Conservation (phyloP, 2,797 vertebrate species). For the Garrulus glandarius region DNA sequence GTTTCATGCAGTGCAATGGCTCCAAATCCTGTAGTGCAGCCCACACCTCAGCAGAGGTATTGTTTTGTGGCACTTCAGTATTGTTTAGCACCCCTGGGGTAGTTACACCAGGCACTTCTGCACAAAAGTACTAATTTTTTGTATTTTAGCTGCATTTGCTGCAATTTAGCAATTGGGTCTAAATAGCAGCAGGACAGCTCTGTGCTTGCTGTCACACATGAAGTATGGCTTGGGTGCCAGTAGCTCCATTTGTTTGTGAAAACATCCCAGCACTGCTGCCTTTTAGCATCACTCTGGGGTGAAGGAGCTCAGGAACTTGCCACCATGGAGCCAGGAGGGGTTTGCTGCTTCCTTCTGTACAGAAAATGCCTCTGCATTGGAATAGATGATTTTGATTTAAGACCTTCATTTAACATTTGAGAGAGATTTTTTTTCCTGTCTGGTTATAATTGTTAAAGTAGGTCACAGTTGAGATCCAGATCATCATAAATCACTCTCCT, state of each 20-base stretch:
- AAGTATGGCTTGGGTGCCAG: not conserved
- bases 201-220: fast-evolving
- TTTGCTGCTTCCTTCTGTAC: not conserved
- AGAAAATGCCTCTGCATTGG: not conserved
- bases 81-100: not conserved
- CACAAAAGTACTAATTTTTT: fast-evolving
- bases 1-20: not conserved
- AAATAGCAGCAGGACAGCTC: not conserved
- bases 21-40: not conserved
- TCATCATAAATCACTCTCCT: not conserved
- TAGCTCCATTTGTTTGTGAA: not conserved
- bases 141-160: not conserved
- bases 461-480: constrained; percentile 21
- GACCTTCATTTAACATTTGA: not conserved
- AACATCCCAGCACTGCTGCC: not conserved
- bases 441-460: not conserved
- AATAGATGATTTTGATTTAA: not conserved
- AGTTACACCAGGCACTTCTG: not conserved
- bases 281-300: not conserved
- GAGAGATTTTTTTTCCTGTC: not conserved
- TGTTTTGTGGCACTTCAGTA: not conserved
- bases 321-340: not conserved
- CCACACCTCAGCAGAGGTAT: not conserved
- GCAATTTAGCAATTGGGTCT: not conserved
- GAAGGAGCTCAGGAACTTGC: not conserved